Evolutionary conservation across 2,888 invertebrate genomes (phyloP).

Genomic region (Hylaea fasciaria): DNA sequence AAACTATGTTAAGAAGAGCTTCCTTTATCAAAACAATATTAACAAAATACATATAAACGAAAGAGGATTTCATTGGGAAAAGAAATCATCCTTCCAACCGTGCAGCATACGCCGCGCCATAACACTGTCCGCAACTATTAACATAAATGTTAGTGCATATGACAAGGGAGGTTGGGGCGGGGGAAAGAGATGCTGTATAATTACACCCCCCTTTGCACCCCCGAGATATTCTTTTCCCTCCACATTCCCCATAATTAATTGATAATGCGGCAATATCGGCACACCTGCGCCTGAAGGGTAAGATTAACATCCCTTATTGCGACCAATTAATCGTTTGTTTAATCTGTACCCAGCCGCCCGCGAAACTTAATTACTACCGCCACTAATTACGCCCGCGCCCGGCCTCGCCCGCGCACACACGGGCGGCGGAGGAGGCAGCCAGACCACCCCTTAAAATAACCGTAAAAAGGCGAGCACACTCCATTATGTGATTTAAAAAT

Average conservation of each 20-base stretch:
- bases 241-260: constrained; percentile 65
- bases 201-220: constrained; percentile 48
- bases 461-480: constrained; percentile 74
- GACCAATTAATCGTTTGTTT: constrained; percentile 71
- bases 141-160: constrained; percentile 66
- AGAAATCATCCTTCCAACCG: constrained; percentile 15
- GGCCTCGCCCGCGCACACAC: neutral
- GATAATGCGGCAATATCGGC: constrained; percentile 62
- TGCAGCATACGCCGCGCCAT: constrained; percentile 17
- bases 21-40: constrained; percentile 6
- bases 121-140: constrained; percentile 48
- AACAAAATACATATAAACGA: constrained; percentile 2
- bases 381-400: constrained; percentile 37
- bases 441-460: constrained; percentile 67
- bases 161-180: constrained; percentile 50
- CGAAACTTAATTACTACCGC: constrained; percentile 66
- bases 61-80: constrained; percentile 4
- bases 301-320: constrained; percentile 77
- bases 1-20: neutral
- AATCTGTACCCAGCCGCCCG: constrained; percentile 67
- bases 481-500: constrained; percentile 82
- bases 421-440: neutral
- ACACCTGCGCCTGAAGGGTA: constrained; percentile 77
- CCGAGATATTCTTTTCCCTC: constrained; percentile 34
- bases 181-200: constrained; percentile 49